Evolutionary conservation across 1,140 invertebrate species (phyloP).

Genomic region (Drosophila nigrodunni): DNA sequence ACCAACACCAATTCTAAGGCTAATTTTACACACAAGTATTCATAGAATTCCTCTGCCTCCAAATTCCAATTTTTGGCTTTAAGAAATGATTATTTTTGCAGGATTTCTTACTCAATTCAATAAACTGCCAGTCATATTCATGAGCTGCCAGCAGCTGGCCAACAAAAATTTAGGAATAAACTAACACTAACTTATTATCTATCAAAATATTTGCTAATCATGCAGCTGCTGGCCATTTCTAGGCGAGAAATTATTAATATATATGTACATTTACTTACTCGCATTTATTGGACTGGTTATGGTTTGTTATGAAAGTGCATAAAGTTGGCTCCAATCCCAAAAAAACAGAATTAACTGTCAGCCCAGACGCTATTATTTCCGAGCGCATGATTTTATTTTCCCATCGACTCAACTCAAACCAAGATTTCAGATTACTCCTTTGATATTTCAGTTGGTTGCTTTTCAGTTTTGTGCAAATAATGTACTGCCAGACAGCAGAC

Average conservation of each 20-base stretch:
- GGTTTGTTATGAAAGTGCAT: slow-evolving; percentile 72
- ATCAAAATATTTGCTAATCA: slow-evolving; percentile 78
- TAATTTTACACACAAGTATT: too few relatives aligned
- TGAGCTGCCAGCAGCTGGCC: slow-evolving; percentile 50
- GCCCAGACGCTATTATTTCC: slow-evolving; percentile 84
- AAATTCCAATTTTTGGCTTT: too few relatives aligned
- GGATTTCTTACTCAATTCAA: neutral
- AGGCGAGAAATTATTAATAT: slow-evolving; percentile 44
- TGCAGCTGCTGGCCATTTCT: slow-evolving; percentile 53
- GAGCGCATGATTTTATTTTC: slow-evolving; percentile 81
- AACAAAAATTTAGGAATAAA: slow-evolving; percentile 52
- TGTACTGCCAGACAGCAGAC: slow-evolving; percentile 51
- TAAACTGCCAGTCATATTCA: slow-evolving; percentile 62
- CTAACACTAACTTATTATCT: slow-evolving; percentile 68
- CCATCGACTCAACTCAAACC: slow-evolving; percentile 18
- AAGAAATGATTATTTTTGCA: neutral
- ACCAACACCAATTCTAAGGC: too few relatives aligned
- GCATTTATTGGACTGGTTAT: slow-evolving; percentile 16
- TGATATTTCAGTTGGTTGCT: slow-evolving; percentile 60
- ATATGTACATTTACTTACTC: neutral
- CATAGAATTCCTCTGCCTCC: too few relatives aligned
- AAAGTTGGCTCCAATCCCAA: slow-evolving; percentile 55
- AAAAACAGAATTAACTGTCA: slow-evolving; percentile 53
- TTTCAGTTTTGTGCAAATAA: slow-evolving; percentile 54
- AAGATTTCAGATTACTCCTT: slow-evolving; percentile 63